These are phyloP conservation scores for Stichodactyla mertensii DNA, from an alignment of 64 coral and sea anemone species.

Conservation along the genomic window DNA sequence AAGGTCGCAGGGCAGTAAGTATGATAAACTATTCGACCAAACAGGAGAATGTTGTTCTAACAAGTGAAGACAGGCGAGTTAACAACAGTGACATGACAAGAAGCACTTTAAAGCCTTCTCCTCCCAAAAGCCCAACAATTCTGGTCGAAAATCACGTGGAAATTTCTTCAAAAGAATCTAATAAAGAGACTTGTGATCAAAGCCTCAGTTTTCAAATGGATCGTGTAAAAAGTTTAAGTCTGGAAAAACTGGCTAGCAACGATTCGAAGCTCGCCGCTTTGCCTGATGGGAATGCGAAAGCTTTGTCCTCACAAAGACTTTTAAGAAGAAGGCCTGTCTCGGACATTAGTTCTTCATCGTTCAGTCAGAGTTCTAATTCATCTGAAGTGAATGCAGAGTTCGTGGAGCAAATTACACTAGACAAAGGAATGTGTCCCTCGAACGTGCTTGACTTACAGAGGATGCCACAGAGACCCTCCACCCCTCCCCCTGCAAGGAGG, in stretches of 20 bases:
- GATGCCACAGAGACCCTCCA: not conserved
- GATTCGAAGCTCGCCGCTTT: not conserved
- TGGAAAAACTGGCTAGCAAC: not conserved
- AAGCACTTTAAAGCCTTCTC: too few relatives aligned
- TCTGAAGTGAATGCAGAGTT: not conserved
- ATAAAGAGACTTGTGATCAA: not conserved
- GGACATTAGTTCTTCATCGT: not conserved
- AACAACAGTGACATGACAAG: not conserved
- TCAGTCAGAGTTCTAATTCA: not conserved
- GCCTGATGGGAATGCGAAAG: not conserved
- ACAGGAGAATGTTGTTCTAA: not conserved
- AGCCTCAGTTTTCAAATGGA: not conserved
- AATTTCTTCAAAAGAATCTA: not conserved
- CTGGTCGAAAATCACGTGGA: not conserved
- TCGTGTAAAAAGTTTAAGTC: not conserved
- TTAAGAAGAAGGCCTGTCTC: slow-evolving; percentile 1
- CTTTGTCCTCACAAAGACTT: not conserved
- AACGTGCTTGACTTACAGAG: not conserved
- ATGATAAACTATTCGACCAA: not conserved
- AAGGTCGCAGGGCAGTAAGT: not conserved
- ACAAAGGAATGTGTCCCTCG: not conserved
- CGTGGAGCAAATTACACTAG: not conserved
- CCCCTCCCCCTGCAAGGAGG: slow-evolving; percentile 8
- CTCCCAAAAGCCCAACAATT: slow-evolving; percentile 1
- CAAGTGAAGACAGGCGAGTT: not conserved